Conservation (phyloP, 2,888 invertebrate genomes). For the Leptura quadrifasciata region DNA sequence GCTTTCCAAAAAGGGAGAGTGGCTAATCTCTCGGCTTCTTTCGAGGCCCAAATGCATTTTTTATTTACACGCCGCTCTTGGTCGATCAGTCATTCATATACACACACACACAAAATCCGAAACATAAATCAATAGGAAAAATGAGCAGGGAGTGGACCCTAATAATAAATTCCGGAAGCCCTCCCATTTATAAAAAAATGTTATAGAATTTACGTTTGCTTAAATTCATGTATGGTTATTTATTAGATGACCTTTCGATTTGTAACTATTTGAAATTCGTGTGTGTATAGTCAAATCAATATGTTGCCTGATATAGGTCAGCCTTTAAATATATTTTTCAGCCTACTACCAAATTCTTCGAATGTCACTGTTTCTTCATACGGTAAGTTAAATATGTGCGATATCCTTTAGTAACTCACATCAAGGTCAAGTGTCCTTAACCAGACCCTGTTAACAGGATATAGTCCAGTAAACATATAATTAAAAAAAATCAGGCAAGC, state of each 20-base stretch:
- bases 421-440: too few relatives aligned
- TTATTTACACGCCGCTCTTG: slow-evolving; percentile 54
- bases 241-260: background rate
- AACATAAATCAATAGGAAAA: slow-evolving; percentile 35
- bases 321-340: too few relatives aligned
- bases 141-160: slow-evolving; percentile 11
- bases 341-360: too few relatives aligned
- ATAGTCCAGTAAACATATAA: too few relatives aligned
- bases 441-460: too few relatives aligned
- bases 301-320: too few relatives aligned
- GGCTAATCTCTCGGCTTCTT: slow-evolving; percentile 52
- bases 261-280: background rate
- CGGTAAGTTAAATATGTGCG: too few relatives aligned
- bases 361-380: too few relatives aligned
- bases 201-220: background rate
- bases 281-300: too few relatives aligned
- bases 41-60: slow-evolving; percentile 56
- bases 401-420: too few relatives aligned
- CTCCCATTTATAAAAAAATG: slow-evolving; percentile 14
- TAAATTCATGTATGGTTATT: background rate
- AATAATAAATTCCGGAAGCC: slow-evolving; percentile 27
- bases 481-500: too few relatives aligned
- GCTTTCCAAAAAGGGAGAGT: slow-evolving; percentile 44
- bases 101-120: slow-evolving; percentile 20
- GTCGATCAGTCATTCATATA: slow-evolving; percentile 45